Percentiles rank a stretch among this genome's conserved stretches.
Conservation (phyloP, 2,113 vertebrate species). For the Callionymus lyra region DNA sequence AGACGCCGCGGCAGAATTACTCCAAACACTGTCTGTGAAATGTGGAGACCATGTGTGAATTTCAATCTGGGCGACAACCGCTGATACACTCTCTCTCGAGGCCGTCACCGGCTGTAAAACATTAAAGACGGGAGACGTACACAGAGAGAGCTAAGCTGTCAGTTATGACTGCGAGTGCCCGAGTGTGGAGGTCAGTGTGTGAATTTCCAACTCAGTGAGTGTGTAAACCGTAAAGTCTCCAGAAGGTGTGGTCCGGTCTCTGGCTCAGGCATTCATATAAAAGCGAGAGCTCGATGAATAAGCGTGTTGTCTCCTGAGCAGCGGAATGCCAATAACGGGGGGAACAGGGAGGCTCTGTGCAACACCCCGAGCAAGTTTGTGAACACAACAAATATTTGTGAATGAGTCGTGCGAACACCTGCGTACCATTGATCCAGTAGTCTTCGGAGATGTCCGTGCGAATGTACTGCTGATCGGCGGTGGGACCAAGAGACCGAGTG, state of each 20-base stretch:
- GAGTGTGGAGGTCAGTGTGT: not conserved
- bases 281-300: conserved; percentile 52
- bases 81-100: conserved; percentile 35
- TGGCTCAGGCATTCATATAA: conserved; percentile 46
- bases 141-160: conserved; percentile 11
- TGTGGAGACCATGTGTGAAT: conserved; percentile 53
- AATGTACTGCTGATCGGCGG: conserved; percentile 87
- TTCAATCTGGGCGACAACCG: conserved; percentile 47
- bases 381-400: conserved; percentile 25
- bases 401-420: conserved; percentile 32
- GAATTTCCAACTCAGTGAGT: conserved; percentile 26
- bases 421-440: conserved; percentile 91
- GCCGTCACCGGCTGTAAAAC: conserved; percentile 33
- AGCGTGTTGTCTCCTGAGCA: conserved; percentile 45
- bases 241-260: conserved; percentile 42
- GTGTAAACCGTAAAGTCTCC: conserved; percentile 51
- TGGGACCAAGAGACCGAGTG: conserved; percentile 86
- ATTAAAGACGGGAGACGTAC: conserved; percentile 20
- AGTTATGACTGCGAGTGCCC: conserved; percentile 9
- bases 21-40: conserved; percentile 52
- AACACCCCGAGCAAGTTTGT: conserved; percentile 17
- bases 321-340: conserved; percentile 55
- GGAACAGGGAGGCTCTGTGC: conserved; percentile 47
- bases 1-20: conserved; percentile 10
- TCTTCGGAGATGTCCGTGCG: conserved; percentile 94